Evolutionary conservation across 2,113 vertebrate species (phyloP), one percentile per base, ranked within the genome.

Genomic region (Equus quagga): DNA sequence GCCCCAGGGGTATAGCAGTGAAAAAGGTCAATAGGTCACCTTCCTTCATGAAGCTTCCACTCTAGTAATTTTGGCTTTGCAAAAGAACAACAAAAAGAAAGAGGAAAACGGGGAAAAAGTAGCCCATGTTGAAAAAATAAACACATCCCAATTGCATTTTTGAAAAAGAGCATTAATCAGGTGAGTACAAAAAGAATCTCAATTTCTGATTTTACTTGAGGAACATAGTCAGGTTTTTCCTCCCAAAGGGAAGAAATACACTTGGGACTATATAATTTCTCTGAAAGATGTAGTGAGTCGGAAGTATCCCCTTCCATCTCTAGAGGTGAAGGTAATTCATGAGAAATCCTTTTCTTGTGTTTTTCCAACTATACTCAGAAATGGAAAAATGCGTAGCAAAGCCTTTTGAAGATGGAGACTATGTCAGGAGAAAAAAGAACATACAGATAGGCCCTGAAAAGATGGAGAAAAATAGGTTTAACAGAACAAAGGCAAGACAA

Each of bases 31-130:
- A 51, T 14, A 28, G 78, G 41, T 36, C 5, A 31, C 4, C 18
- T 41, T 33, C 65, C 46, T 14, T 23, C 31, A 9, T 1, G 28
- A 54, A 87, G 21, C 33, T 79, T 72, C 19, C 18, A 72, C 36
- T 60, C 58, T 60, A 69, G 15, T 23, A 8, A 90, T 56, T 88
- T 70, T 69, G 26, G 1, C 88, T 84, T 85, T 46, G 21, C 5
- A 49, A 80, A 84, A 81, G 23, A 26, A 73, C 15, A 64, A 33
- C 4, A 56, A 24, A 64, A 56, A 44, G 58, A 56, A 44, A 15
- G 2, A 6, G 1, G 7, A 58, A 72, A 18, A 15, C 1, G 21
- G n/a, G 12, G 0, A 6, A 56, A 23, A 64, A 49, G 7, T 15
- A 26, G 6, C 5, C 26, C 15, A 13, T 46, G 23, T 56, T 67